These are phyloP conservation scores for human DNA, from an alignment of 2,113 vertebrate species.

Conservation along the genomic window DNA sequence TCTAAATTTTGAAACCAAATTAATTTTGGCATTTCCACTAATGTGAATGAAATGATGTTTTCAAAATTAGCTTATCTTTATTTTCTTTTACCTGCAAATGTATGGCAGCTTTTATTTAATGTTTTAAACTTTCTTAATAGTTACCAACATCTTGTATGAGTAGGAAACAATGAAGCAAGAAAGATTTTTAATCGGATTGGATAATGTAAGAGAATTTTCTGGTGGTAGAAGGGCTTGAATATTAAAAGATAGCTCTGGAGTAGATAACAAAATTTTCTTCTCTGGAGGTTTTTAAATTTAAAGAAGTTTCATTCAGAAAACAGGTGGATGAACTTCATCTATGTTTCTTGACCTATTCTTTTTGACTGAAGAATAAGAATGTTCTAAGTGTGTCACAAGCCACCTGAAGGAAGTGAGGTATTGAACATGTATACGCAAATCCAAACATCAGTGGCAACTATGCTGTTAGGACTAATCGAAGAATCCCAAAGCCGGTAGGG, in stretches of 20 bases:
- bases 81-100: neutral
- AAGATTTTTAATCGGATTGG: neutral
- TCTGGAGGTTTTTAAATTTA: constrained; percentile 10
- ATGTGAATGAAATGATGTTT: constrained; percentile 24
- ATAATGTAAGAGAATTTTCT: constrained; percentile 5
- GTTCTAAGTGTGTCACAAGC: neutral
- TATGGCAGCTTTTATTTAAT: constrained; percentile 7
- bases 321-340: neutral
- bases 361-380: constrained; percentile 7
- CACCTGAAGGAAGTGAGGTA: neutral
- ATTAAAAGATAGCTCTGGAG: neutral
- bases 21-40: neutral
- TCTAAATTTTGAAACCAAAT: neutral
- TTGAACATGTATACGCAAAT: neutral
- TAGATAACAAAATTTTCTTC: neutral
- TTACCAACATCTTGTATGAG: neutral
- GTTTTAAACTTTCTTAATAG: neutral
- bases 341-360: neutral
- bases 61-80: neutral
- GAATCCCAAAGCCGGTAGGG: neutral
- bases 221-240: neutral
- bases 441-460: neutral
- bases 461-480: neutral
- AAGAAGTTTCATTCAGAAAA: constrained; percentile 17
- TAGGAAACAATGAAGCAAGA: neutral